phyloP scores from a whole-genome alignment of 2,797 vertebrate species.

The Ctenosaura bakeri region DNA sequence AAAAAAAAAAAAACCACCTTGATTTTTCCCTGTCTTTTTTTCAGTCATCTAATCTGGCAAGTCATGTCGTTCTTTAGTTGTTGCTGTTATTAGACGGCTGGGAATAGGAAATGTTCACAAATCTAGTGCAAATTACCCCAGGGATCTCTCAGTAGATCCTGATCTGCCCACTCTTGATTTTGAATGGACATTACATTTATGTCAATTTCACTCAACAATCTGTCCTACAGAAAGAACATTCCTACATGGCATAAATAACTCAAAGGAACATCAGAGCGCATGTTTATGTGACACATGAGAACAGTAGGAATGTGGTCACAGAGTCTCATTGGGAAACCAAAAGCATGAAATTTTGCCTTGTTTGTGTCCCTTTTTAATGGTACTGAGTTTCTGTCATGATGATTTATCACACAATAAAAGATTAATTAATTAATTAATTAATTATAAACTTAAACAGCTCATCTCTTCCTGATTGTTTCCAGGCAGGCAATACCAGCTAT shows the following conservation, averaged over 20 bases:
- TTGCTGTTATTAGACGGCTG: background rate
- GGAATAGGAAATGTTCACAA: background rate
- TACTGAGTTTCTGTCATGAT: background rate
- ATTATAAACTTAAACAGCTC: background rate
- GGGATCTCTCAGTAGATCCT: background rate
- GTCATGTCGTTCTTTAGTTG: background rate
- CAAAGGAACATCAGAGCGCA: background rate
- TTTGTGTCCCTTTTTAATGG: background rate
- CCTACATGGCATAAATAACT: background rate
- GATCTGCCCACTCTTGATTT: background rate
- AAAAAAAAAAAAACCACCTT: background rate
- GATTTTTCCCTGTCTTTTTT: background rate
- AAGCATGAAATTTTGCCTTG: conserved; percentile 1
- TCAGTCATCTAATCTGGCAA: background rate
- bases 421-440: too few relatives aligned
- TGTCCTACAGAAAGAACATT: background rate
- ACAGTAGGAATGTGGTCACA: background rate
- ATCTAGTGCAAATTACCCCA: background rate
- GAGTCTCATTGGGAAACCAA: background rate
- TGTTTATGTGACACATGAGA: background rate
- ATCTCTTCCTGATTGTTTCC: background rate
- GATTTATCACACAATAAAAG: conserved; percentile 20
- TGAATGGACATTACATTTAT: background rate
- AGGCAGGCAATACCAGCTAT: background rate
- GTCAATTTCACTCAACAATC: background rate